Evolutionary conservation across 2,797 vertebrate species (phyloP).

Genomic region (Chrosomus eos): DNA sequence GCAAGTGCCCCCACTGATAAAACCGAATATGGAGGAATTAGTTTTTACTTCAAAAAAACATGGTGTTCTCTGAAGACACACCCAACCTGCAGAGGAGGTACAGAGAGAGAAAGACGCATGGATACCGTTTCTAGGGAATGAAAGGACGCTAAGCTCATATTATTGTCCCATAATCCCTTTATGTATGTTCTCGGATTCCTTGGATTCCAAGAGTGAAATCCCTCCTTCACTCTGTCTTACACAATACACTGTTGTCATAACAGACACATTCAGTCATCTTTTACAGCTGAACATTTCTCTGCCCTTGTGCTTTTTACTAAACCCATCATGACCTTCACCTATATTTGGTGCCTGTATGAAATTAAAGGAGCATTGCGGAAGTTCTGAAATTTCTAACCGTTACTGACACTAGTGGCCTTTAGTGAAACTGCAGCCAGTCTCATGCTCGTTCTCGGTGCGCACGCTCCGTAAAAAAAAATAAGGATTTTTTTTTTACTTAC

Average conservation of each 20-base stretch:
- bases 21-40: slow-evolving; percentile 59
- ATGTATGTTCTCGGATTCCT: slow-evolving; percentile 42
- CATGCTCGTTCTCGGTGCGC: no score
- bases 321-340: not conserved
- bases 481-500: no score
- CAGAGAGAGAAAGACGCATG: not conserved
- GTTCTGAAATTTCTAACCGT: no score
- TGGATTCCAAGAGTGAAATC: slow-evolving; percentile 25
- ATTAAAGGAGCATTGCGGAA: no score
- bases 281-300: slow-evolving; percentile 21
- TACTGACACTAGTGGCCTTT: no score
- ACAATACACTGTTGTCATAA: slow-evolving; percentile 26
- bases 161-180: slow-evolving; percentile 42
- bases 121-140: slow-evolving; percentile 8
- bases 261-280: slow-evolving; percentile 3
- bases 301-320: not conserved
- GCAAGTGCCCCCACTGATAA: slow-evolving; percentile 65
- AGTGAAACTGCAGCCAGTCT: no score
- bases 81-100: not conserved
- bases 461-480: no score
- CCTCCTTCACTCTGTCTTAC: slow-evolving; percentile 23
- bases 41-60: slow-evolving; percentile 58
- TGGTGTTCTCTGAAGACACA: slow-evolving; percentile 7
- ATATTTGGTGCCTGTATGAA: not conserved
- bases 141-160: slow-evolving; percentile 17